Base-by-base conservation (phyloP, 2,113 vertebrate species). In the Sclerurus mexicanus region DNA sequence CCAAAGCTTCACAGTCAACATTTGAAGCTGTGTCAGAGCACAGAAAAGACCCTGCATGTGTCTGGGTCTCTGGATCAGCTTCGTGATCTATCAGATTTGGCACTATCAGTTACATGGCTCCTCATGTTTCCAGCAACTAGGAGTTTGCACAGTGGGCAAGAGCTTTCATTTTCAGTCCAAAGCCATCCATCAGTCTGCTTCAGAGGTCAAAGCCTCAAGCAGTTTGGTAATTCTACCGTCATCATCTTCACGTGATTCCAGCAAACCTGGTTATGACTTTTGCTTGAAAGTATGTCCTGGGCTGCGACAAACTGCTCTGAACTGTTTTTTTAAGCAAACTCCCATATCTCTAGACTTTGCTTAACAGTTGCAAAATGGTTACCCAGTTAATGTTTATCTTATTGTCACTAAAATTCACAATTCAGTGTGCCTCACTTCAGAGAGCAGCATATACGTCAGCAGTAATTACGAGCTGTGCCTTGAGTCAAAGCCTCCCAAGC, bases 301-400 rank as follows among this genome's bases (percentile, higher is more conserved):
- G 59, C 68, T 84, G 47, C 1, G 2, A 40, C 83, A 86, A 67
- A 89, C 42, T 72, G 68, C 76, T 90, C 95, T 87, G 52, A 90
- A 74, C 59, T 78, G 47, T 69, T 91, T 58, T 8, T 30, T 92
- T 89, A 73, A 87, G 80, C 84, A 93, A 94, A 93, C 87, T 94
- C 58, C 58, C 5, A 0, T 93, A 94, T 95, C 95, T 88, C 90
- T 78, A 90, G 90, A 88, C 95, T 96, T 95, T 96, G 75, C 93
- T 95, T 96, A 94, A 91, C 39, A 95, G 62, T 94, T 96, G 90
- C 93, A 91, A 91, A 95, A 93, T 74, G 63, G 52, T 53, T 58
- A 59, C 46, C 63, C 93, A 56, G 93, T 93, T 97, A 94, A 96
- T 96, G 74, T 93, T 97, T 93, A 90, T 94, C 85, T 60, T 68